A percentile compares a stretch with the other conserved stretches of the same genome.
phyloP scores from a whole-genome alignment of 2,888 invertebrate species.

The Conops quadrifasciatus region DNA sequence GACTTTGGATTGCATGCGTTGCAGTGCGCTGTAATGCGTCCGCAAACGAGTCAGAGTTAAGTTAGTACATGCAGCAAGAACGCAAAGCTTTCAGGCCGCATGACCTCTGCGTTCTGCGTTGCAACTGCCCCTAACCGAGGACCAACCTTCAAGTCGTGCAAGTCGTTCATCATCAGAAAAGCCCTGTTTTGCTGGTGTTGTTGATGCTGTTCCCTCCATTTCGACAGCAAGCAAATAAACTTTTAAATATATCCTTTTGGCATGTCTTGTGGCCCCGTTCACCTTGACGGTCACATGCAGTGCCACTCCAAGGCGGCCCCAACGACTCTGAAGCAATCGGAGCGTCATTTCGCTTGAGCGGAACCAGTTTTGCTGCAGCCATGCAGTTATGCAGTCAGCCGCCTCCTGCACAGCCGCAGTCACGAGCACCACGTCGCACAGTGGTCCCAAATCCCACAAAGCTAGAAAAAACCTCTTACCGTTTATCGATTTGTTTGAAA shows the following conservation, averaged over 20 bases:
- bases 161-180: conserved; percentile 26
- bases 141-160: conserved; percentile 1
- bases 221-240: conserved; percentile 31
- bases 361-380: too few relatives aligned
- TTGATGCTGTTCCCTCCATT: conserved; percentile 21
- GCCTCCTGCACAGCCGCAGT: too few relatives aligned
- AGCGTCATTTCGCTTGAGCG: too few relatives aligned
- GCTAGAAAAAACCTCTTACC: too few relatives aligned
- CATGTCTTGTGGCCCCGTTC: conserved; percentile 36
- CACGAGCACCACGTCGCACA: too few relatives aligned
- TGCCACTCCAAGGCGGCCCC: not conserved
- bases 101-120: conserved; percentile 3
- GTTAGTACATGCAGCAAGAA: not conserved
- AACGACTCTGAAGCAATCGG: not conserved
- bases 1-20: conserved; percentile 32
- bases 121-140: not conserved
- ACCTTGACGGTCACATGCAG: conserved; percentile 35
- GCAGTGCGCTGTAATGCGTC: conserved; percentile 25
- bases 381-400: too few relatives aligned
- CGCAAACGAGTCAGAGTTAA: conserved; percentile 17
- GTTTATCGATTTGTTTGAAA: too few relatives aligned
- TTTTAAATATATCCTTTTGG: conserved; percentile 35
- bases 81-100: not conserved
- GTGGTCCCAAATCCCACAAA: too few relatives aligned
- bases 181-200: not conserved